Base-by-base conservation (phyloP, 37 sponge, comb jelly and placozoan genomes). In the Spongilla lacustris region DNA sequence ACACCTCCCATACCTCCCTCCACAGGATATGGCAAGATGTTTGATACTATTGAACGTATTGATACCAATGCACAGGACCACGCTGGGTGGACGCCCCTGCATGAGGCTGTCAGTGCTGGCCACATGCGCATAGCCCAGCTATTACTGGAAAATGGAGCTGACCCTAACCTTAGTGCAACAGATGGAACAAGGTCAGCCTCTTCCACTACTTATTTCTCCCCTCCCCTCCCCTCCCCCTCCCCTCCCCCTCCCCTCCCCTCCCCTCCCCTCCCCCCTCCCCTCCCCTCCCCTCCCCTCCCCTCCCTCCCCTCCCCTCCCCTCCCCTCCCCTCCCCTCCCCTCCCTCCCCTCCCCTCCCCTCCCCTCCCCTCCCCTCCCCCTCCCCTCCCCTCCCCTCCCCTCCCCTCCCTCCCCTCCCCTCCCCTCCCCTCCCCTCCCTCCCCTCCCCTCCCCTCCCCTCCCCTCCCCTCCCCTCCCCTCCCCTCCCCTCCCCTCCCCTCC, bases 51-150 rank as follows among this genome's bases (percentile, higher is more conserved):
- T 88, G 29, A 87, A 88, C 31, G 66, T 14, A 41, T 84, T 13
- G 28, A 69, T 13, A 75, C 85, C 24, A 89, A 92, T 75, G 74
- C 71, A 14, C 91, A 91, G 83, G 96, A 96, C 77, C 77, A 93
- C 81, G 96, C 96, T 58, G 96, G 96, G 0, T 96, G 96, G 96
- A 91, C 94, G 5, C 89, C 96, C 1, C 86, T 96, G 23, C 96
- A 96, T 71, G 96, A 96, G 78, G 96, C 96, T 23, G 88, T 89
- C 74, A 87, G 77, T 41, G 74, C 76, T 66, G 74, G 85, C 4
- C 84, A 88, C 71, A 49, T 27, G 14, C 30, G 73, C 22, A 50
- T 93, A 21, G 96, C 83, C 8, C 71, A 89, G 36, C 50, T 89
- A n/a, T 74, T 96, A 46, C 78, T 96, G 24, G 34, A 91, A 46